Conservation (phyloP, 2,888 invertebrate species). For the Agrochola lota region DNA sequence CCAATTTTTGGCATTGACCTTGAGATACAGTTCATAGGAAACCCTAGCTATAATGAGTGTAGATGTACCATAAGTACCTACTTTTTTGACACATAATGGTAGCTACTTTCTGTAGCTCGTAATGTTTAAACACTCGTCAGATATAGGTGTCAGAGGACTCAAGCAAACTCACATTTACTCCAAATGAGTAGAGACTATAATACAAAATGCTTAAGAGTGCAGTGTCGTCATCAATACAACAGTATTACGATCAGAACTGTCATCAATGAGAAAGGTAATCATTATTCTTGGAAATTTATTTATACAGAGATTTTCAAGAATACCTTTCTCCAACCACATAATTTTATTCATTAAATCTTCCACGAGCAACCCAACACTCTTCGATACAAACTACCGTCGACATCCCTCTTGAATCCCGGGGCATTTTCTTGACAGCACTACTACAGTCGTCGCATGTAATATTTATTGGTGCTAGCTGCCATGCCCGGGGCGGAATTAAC, state of each 20-base stretch:
- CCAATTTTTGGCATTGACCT: neutral
- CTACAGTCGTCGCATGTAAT: conserved; percentile 37
- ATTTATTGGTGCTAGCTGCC: conserved; percentile 48
- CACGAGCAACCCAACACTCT: neutral
- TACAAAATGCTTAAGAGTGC: neutral
- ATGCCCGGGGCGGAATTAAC: conserved; percentile 8
- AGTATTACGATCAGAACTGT: neutral
- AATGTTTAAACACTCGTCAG: neutral
- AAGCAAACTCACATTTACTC: neutral
- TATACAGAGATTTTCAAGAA: neutral
- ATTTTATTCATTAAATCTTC: neutral
- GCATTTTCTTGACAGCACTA: conserved; percentile 38
- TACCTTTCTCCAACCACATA: neutral
- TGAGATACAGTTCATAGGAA: neutral
- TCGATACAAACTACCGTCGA: neutral
- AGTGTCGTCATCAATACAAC: neutral
- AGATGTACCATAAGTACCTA: neutral
- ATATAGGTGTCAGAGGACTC: neutral
- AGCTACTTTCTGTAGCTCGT: neutral
- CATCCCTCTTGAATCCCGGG: conserved; percentile 21
- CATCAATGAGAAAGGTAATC: too few species aligned
- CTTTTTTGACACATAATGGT: neutral
- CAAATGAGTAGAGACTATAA: neutral
- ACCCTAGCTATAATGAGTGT: neutral
- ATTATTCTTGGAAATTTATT: neutral